Evolutionary conservation across 2,113 vertebrate species (phyloP).

Genomic region (Rutilus rutilus): DNA sequence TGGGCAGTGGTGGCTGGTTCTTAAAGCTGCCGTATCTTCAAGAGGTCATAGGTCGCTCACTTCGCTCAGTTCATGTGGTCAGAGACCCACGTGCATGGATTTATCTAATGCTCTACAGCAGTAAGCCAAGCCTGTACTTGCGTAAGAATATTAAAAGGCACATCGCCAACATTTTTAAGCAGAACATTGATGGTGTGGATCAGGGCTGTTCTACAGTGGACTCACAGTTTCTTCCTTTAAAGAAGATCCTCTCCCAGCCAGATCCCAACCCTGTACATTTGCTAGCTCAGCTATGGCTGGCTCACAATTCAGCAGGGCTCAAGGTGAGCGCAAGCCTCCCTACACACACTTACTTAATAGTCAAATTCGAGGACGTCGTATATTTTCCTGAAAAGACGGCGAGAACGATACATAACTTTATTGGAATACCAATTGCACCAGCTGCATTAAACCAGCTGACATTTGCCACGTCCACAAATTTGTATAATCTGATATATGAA

Average conservation of each 20-base stretch:
- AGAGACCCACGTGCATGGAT: conserved; percentile 86
- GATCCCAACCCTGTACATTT: conserved; percentile 73
- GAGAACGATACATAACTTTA: conserved; percentile 80
- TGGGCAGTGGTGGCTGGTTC: conserved; percentile 86
- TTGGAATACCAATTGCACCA: conserved; percentile 85
- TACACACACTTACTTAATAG: conserved; percentile 72
- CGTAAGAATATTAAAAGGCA: conserved; percentile 80
- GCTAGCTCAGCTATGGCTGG: conserved; percentile 84
- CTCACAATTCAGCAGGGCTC: conserved; percentile 82
- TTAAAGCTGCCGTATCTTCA: conserved; percentile 85
- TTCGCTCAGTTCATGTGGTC: conserved; percentile 80
- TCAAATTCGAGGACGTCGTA: conserved; percentile 88
- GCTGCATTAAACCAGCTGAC: conserved; percentile 87
- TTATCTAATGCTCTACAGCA: conserved; percentile 83
- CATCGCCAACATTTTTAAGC: conserved; percentile 75
- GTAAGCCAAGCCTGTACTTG: conserved; percentile 82
- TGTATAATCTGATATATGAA: conserved; percentile 87
- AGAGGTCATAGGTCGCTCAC: conserved; percentile 78
- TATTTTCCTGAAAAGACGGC: conserved; percentile 79
- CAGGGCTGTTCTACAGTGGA: conserved; percentile 75
- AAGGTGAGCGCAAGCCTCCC: conserved; percentile 75
- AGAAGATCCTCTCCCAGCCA: conserved; percentile 72
- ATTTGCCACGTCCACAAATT: conserved; percentile 85
- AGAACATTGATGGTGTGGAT: conserved; percentile 62
- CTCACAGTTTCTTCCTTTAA: conserved; percentile 78